Evolutionary conservation across 1,140 invertebrate species (phyloP).

Genomic region (fruit fly (Drosophila melanogaster)): DNA sequence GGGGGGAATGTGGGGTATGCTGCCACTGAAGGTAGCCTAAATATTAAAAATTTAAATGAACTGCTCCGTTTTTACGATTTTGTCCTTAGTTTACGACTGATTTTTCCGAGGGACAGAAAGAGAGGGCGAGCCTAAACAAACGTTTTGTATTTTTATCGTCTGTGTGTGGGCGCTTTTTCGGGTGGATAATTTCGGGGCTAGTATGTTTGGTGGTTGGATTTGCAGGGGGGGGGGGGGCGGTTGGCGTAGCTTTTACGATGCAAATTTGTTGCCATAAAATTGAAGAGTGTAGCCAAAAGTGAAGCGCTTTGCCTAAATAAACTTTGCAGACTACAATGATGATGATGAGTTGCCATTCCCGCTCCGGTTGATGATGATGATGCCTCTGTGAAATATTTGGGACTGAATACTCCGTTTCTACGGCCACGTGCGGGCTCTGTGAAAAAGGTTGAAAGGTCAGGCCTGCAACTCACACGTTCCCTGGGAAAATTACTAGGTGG

Average conservation of each 20-base stretch:
- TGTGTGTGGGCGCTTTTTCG: constrained; percentile 25
- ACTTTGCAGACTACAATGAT: constrained; percentile 79
- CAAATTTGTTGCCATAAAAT: constrained; percentile 83
- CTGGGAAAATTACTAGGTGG: constrained; percentile 1
- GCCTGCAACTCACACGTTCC: constrained; percentile 51
- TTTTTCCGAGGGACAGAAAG: constrained; percentile 11
- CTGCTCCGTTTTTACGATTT: constrained; percentile 82
- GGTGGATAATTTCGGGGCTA: constrained; percentile 54
- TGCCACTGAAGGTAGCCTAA: constrained; percentile 51
- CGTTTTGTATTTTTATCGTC: constrained; percentile 81
- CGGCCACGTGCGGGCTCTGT: constrained; percentile 62
- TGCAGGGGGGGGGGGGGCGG: constrained; percentile 18
- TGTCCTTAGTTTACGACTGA: constrained; percentile 77
- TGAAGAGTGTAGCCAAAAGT: constrained; percentile 75
- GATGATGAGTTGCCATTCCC: constrained; percentile 69
- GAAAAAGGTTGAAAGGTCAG: constrained; percentile 82
- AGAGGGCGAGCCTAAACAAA: constrained; percentile 73
- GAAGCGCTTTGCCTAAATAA: constrained; percentile 74
- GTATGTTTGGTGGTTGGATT: constrained; percentile 12
- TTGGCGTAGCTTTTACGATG: constrained; percentile 78
- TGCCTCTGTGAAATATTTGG: constrained; percentile 24
- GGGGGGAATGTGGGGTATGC: background rate
- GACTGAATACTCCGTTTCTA: constrained; percentile 18
- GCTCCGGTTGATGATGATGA: constrained; percentile 55
- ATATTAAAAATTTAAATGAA: constrained; percentile 83